phyloP scores from a whole-genome alignment of 2,888 invertebrate genomes.

The Eulithis testata region DNA sequence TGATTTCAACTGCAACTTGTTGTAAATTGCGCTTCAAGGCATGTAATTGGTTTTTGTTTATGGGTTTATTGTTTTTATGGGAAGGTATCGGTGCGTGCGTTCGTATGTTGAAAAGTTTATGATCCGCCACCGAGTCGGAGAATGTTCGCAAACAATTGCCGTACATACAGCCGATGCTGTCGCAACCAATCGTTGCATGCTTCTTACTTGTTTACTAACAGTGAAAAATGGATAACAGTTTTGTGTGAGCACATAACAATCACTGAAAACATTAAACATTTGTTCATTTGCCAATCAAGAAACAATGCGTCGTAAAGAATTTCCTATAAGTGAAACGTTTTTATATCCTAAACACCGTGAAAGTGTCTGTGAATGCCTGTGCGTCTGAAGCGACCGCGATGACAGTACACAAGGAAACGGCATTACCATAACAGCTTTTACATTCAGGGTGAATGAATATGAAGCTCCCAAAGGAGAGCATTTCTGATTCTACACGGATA shows the following conservation, averaged over 20 bases:
- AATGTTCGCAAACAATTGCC: slow-evolving; percentile 51
- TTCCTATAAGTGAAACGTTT: slow-evolving; percentile 30
- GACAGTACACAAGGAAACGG: slow-evolving; percentile 16
- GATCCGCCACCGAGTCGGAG: slow-evolving; percentile 54
- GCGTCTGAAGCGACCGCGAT: slow-evolving; percentile 12
- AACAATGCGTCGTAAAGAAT: slow-evolving; percentile 40
- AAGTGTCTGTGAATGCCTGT: slow-evolving; percentile 19
- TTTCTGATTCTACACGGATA: slow-evolving; percentile 19
- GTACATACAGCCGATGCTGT: slow-evolving; percentile 33
- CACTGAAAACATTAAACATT: slow-evolving; percentile 40
- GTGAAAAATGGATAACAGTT: slow-evolving; percentile 34
- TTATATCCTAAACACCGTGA: slow-evolving; percentile 29
- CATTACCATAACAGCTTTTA: slow-evolving; percentile 30
- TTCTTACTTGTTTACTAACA: slow-evolving; percentile 41
- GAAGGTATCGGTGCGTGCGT: slow-evolving; percentile 57
- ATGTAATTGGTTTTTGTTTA: slow-evolving; percentile 78
- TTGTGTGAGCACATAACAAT: slow-evolving; percentile 32
- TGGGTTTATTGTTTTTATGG: slow-evolving; percentile 69
- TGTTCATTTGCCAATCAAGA: slow-evolving; percentile 36
- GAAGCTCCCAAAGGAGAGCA: slow-evolving; percentile 16
- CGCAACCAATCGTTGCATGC: slow-evolving; percentile 40
- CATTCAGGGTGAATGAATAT: slow-evolving; percentile 15
- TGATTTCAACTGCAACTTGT: slow-evolving; percentile 43
- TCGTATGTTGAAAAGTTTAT: slow-evolving; percentile 53
- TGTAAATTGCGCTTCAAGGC: slow-evolving; percentile 59